Percentiles rank a stretch among this genome's conserved stretches.
These are phyloP conservation scores for Eubucco bourcierii DNA, from an alignment of 2,113 vertebrate genomes.

Conservation along the genomic window DNA sequence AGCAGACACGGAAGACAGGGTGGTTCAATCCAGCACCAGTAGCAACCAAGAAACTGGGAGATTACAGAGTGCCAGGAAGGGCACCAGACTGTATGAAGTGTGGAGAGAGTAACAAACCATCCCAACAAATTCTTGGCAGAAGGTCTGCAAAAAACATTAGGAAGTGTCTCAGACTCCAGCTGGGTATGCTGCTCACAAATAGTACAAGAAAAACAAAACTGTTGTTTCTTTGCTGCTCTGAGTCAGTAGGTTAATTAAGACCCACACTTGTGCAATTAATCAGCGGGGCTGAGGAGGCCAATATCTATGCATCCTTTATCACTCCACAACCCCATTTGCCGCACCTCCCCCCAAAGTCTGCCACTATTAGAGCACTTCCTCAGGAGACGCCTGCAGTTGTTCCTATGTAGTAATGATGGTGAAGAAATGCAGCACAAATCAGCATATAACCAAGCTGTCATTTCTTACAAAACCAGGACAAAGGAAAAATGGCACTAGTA, in stretches of 20 bases:
- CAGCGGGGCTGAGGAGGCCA: background rate
- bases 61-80: conserved; percentile 17
- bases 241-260: conserved; percentile 3
- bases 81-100: conserved; percentile 6
- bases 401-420: rapidly evolving
- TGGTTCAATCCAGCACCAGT: background rate
- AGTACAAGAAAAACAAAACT: background rate
- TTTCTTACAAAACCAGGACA: background rate
- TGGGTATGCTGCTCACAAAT: background rate
- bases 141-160: background rate
- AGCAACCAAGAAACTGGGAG: background rate
- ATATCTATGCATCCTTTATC: background rate
- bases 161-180: conserved; percentile 44
- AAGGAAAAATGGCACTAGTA: background rate
- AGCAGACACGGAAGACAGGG: background rate
- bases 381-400: background rate
- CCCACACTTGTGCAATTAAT: background rate
- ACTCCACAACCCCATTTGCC: background rate
- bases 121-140: conserved; percentile 16
- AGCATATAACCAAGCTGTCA: rapidly evolving
- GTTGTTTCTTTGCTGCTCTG: background rate
- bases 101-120: conserved; percentile 8
- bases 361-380: background rate
- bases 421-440: background rate
- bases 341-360: background rate